phyloP scores from a whole-genome alignment of 2,113 vertebrate species.

The Microtus richardsoni region DNA sequence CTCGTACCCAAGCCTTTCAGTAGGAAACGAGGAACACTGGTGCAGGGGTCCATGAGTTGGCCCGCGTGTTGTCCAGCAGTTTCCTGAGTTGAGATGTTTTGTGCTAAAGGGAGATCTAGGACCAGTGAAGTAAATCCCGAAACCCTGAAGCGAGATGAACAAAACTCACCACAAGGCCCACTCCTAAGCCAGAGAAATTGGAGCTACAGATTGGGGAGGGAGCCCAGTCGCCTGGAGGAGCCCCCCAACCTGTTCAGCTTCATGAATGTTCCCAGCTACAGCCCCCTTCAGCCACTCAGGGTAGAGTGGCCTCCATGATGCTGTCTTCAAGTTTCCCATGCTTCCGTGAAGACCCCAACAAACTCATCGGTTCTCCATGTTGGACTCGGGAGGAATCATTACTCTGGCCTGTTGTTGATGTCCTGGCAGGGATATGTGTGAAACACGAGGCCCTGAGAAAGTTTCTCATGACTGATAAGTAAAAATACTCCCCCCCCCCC shows the following conservation, averaged over 20 bases:
- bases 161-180: background rate
- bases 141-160: background rate
- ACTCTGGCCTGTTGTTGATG: background rate
- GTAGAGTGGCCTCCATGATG: background rate
- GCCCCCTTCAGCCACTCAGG: too few species aligned
- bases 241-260: background rate
- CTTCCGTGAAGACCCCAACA: background rate
- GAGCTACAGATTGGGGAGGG: background rate
- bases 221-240: background rate
- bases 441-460: background rate
- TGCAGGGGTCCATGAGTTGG: background rate
- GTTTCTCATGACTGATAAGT: background rate
- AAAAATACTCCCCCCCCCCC: too few species aligned
- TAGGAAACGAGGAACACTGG: background rate
- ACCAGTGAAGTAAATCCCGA: too few species aligned
- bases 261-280: background rate
- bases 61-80: too few species aligned
- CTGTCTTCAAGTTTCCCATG: background rate
- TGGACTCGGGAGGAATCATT: background rate
- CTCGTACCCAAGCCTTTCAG: background rate
- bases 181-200: background rate
- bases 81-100: background rate
- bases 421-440: background rate
- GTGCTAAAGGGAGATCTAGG: background rate
- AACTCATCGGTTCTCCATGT: background rate